A percentile compares a stretch with the other conserved stretches of the same genome.
Conservation (phyloP, 2,888 invertebrate genomes). For the Nasonia oneida region DNA sequence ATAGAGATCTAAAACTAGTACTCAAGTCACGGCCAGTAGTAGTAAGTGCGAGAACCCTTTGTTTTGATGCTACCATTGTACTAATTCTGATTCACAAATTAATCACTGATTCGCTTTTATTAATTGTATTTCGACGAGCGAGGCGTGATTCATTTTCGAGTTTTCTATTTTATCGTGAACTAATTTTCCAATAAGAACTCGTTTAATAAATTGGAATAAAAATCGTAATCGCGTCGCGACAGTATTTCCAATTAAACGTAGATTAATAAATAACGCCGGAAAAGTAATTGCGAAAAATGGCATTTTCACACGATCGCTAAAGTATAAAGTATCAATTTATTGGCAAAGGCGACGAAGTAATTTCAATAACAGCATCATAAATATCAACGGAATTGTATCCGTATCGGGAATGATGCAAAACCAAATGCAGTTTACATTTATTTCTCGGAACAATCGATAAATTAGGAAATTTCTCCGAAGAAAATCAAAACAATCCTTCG, state of each 20-base stretch:
- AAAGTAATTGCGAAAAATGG: not conserved
- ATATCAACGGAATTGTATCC: not conserved
- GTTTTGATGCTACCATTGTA: not conserved
- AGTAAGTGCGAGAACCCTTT: not conserved
- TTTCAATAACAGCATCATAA: conserved; percentile 34
- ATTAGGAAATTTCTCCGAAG: not conserved
- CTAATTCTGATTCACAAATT: conserved; percentile 26
- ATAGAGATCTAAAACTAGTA: not conserved
- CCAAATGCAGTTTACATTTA: conserved; percentile 25
- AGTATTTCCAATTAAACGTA: too few relatives aligned
- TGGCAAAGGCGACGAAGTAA: not conserved
- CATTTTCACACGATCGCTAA: not conserved
- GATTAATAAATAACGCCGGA: too few relatives aligned
- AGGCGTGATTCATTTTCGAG: not conserved
- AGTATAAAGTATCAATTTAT: not conserved
- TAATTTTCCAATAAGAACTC: not conserved
- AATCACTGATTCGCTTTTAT: conserved; percentile 21
- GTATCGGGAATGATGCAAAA: conserved; percentile 37
- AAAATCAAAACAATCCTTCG: not conserved
- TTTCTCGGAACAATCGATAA: not conserved
- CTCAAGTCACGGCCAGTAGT: not conserved
- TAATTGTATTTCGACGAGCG: not conserved
- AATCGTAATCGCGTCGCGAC: too few relatives aligned
- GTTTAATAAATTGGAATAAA: not conserved
- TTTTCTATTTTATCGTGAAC: not conserved